Evolutionary conservation across 1,140 invertebrate genomes (phyloP), one percentile per base, ranked within the genome.

Genomic region (Eumeta japonica): DNA sequence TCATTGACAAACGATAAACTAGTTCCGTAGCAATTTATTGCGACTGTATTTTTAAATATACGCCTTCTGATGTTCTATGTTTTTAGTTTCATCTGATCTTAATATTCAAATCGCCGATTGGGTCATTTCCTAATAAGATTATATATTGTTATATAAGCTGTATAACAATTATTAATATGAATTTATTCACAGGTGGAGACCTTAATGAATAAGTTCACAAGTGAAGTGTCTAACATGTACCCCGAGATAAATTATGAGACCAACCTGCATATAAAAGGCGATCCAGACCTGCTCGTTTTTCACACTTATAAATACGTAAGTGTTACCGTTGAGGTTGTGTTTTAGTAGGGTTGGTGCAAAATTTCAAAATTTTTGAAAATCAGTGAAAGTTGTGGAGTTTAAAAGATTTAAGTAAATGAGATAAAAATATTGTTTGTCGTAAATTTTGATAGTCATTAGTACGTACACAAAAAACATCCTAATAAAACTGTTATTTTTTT

Each of bases 221-320:
- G 84, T 15, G 86, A 90, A 62, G 76, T 88, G 31, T 76, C 84
- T 56, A 81, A 78, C 10, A 65, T 89, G 10, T 86, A 85, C 46
- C 84, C 86, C 0, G 80, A 78, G 14, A 65, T 88, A 0, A 80
- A 85, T 42, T 76, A 87, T 20, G 47, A 76, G 0, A 77, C 84
- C 1, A 78, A 82, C 35, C 53, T 86, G 4, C 65, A 76, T 12
- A 46, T 87, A 2, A 74, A 77, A 16, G 80, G 81, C 5, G 81
- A 86, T 30, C 71, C 85, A 13, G 86, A 89, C 52, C 54, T 89
- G 13, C 84, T 89, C 1, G 28, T 65, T 61, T 86, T 18, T 46
- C 85, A 39, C 77, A 86, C 46, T 77, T 81, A 57, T 80, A 82
- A 53, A 53, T 59, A 63, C 41, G 61, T 63, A 17, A 51, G 60